Percentiles rank a stretch among this genome's conserved stretches.
Evolutionary conservation across 92 coral and sea anemone genomes (phyloP).

Genomic region (Pocillopora meandrina): DNA sequence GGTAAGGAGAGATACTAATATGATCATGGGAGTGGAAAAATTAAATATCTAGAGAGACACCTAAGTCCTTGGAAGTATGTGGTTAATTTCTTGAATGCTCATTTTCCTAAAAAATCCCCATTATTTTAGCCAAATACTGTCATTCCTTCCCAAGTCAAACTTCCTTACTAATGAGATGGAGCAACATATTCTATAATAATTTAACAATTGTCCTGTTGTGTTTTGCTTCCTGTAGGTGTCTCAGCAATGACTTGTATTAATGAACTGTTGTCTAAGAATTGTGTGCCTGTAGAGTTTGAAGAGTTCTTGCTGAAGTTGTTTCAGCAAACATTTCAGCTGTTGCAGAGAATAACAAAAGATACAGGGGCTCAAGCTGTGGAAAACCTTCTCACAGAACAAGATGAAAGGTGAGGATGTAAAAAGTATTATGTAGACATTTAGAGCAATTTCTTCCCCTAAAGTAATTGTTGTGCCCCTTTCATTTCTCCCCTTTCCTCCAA

Average conservation of each 20-base stretch:
- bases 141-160: not conserved
- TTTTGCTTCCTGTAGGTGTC: slow-evolving; percentile 61
- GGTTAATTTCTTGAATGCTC: too few species aligned
- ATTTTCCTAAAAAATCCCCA: too few species aligned
- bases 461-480: not conserved
- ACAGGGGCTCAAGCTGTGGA: slow-evolving; percentile 75
- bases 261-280: slow-evolving; percentile 93
- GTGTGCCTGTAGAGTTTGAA: slow-evolving; percentile 96
- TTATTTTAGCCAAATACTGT: too few species aligned
- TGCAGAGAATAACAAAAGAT: slow-evolving; percentile 95
- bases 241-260: slow-evolving; percentile 96
- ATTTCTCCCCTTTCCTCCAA: not conserved
- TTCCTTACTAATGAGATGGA: not conserved
- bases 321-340: slow-evolving; percentile 95
- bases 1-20: too few species aligned
- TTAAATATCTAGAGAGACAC: too few species aligned
- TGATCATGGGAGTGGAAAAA: too few species aligned
- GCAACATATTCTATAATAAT: not conserved
- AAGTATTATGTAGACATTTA: not conserved
- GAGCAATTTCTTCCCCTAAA: not conserved
- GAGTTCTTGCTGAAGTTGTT: slow-evolving; percentile 94
- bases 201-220: not conserved
- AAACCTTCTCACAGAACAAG: slow-evolving; percentile 84
- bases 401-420: slow-evolving; percentile 63
- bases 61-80: too few species aligned